Evolutionary conservation across 2,113 vertebrate species (phyloP), one percentile per base, ranked within the genome.

Genomic region (Dryoscopus gambensis): DNA sequence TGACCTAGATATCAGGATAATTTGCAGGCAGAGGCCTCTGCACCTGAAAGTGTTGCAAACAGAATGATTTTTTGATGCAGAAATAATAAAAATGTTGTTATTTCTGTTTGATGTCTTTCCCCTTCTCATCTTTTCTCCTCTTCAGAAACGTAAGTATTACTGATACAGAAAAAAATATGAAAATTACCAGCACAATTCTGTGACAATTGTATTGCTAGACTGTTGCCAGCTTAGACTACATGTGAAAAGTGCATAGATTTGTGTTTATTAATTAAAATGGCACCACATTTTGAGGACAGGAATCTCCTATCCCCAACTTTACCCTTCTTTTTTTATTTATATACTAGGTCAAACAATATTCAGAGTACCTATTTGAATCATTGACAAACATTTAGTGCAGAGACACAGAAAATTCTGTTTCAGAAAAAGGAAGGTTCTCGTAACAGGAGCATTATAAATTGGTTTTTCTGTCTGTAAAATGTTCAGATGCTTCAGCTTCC

Each of bases 1-100:
- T 92, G 82, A 94, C 79, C 87, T 88, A 90, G 74, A 68, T 94
- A 86, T 37, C 57, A 65, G 57, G 46, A 39, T 79, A 69, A 95
- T 90, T 96, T 90, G 52, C 71, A 86, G 86, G 90, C 33, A 70
- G 59, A 74, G 70, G 56, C 33, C 55, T 69, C 70, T 80, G 30
- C 40, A 44, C 24, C 53, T 50, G 44, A 33, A 50, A 59, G 21
- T 83, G 42, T 30, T 3, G 10, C 80, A 86, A 95, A 83, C 27
- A 0, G 70, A 88, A 88, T 52, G 1, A 73, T 90, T 95, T 95
- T 88, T 76, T 84, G 63, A 74, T 3, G 3, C 50, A 70, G 35
- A 19, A 70, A 35, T 91, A 96, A 91, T 86, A 90, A 94, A 90
- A 96, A 70, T 44, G 25, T 17, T 80, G 64, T 56, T 55, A 24